phyloP scores from a whole-genome alignment of 2,113 vertebrate genomes.

The Centropristis striata region DNA sequence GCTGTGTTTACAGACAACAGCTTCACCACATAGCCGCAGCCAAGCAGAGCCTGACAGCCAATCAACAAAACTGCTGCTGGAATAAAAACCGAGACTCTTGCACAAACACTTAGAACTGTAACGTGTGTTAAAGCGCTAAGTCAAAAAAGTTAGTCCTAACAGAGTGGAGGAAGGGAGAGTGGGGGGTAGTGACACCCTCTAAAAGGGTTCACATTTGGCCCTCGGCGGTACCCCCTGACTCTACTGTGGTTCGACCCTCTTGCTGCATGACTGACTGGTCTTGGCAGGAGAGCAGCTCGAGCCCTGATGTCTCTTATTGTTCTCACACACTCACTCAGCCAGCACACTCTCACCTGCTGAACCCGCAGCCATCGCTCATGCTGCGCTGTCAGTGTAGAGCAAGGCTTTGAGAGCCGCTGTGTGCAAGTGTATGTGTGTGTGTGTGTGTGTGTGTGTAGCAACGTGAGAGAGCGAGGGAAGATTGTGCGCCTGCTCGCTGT shows the following conservation, averaged over 20 bases:
- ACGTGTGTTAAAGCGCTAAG: slow-evolving; percentile 8
- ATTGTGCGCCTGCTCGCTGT: slow-evolving; percentile 11
- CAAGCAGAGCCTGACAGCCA: slow-evolving; percentile 71
- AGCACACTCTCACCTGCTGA: slow-evolving; percentile 81
- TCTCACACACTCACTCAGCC: slow-evolving; percentile 72
- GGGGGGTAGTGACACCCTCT: background rate
- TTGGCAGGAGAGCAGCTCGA: slow-evolving; percentile 70
- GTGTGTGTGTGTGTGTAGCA: slow-evolving; percentile 18
- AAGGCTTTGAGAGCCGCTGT: slow-evolving; percentile 52
- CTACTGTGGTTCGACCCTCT: slow-evolving; percentile 38
- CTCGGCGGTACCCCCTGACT: background rate
- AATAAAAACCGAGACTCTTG: slow-evolving; percentile 48
- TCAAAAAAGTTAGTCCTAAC: background rate
- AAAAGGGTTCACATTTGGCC: slow-evolving; percentile 2
- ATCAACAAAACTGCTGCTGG: slow-evolving; percentile 70
- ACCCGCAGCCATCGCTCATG: slow-evolving; percentile 78
- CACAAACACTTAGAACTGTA: slow-evolving; percentile 33
- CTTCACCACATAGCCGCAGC: slow-evolving; percentile 64
- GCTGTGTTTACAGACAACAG: slow-evolving; percentile 80
- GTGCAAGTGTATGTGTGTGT: slow-evolving; percentile 28
- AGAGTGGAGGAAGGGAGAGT: background rate
- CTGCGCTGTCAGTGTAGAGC: slow-evolving; percentile 69
- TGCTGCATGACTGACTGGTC: slow-evolving; percentile 61
- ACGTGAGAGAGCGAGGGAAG: slow-evolving; percentile 4
- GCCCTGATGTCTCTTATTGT: slow-evolving; percentile 68